Conservation (phyloP, 2,113 vertebrate genomes). For the Menura novaehollandiae region DNA sequence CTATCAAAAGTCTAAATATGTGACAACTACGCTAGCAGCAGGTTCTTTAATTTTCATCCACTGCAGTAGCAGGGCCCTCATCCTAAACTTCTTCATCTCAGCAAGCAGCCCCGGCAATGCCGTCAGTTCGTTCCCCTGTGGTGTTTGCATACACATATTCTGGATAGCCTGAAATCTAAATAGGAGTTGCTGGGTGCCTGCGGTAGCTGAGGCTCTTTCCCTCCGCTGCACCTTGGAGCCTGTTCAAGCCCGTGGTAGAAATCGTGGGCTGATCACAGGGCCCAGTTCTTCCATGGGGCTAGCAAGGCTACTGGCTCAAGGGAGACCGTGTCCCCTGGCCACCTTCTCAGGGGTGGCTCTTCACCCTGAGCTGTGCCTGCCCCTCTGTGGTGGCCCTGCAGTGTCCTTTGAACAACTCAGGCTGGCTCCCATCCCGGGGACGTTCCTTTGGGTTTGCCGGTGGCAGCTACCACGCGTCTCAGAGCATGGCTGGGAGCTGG, state of each 20-base stretch:
- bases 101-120: background rate
- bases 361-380: background rate
- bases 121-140: background rate
- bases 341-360: background rate
- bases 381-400: background rate
- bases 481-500: background rate
- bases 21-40: background rate
- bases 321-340: background rate
- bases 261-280: background rate
- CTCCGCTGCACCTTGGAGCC: background rate
- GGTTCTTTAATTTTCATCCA: background rate
- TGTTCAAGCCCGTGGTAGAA: background rate
- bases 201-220: background rate
- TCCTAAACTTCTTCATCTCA: background rate
- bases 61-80: background rate
- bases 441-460: background rate
- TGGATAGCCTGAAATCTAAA: background rate
- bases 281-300: background rate
- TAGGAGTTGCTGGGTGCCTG: background rate
- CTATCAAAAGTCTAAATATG: background rate
- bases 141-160: background rate
- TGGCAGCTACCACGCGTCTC: fast-evolving
- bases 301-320: background rate
- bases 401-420: background rate
- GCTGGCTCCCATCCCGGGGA: background rate